A percentile compares a stretch with the other conserved stretches of the same genome.
Conservation (phyloP, 2,888 invertebrate genomes). For the Drosophila algonquin region DNA sequence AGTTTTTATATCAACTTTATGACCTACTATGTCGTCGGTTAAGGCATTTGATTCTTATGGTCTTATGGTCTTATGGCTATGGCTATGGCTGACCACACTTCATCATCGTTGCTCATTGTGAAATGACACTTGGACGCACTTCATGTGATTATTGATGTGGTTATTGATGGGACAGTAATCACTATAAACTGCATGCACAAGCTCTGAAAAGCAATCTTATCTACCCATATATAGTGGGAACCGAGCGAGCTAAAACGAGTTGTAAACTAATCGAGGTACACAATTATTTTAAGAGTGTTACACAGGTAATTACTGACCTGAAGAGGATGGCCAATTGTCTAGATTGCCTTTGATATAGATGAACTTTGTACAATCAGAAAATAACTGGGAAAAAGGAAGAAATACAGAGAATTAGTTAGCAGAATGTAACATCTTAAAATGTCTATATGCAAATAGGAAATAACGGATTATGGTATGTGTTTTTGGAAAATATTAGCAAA, state of each 20-base stretch:
- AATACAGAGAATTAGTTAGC: background rate
- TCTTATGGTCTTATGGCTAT: conserved; percentile 5
- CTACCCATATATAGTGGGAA: background rate
- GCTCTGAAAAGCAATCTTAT: conserved; percentile 21
- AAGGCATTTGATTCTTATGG: conserved; percentile 33
- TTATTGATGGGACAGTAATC: conserved; percentile 29
- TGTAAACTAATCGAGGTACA: background rate
- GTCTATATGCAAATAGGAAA: no score
- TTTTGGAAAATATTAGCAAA: no score
- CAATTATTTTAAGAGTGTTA: background rate
- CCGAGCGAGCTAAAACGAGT: no score
- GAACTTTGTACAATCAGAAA: background rate
- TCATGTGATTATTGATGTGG: conserved; percentile 28
- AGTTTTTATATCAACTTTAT: conserved; percentile 13
- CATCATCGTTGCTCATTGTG: conserved; percentile 30
- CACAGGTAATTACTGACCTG: background rate
- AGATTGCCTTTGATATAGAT: background rate
- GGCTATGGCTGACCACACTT: conserved; percentile 23
- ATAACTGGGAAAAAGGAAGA: background rate
- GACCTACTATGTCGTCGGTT: conserved; percentile 1
- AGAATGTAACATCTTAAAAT: background rate
- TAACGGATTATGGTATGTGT: no score
- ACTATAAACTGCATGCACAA: conserved; percentile 19
- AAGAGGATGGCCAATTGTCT: background rate
- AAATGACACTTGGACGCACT: conserved; percentile 29